These are phyloP conservation scores for Musca vetustissima DNA, from an alignment of 1,140 invertebrate species.

Conservation along the genomic window DNA sequence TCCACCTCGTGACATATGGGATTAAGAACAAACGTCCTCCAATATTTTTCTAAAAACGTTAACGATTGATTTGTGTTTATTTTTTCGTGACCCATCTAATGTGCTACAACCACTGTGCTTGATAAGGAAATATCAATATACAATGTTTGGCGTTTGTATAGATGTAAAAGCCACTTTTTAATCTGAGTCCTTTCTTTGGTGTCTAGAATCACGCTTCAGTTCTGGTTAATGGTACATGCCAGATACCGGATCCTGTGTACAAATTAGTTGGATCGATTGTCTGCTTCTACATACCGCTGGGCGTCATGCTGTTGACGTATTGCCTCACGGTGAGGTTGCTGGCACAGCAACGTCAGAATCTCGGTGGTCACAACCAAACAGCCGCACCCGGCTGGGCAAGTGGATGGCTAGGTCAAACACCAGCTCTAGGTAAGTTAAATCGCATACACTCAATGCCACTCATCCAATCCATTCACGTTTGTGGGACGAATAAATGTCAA, in stretches of 20 bases:
- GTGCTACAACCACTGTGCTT: too few species aligned
- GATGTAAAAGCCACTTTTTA: background rate
- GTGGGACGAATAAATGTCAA: too few species aligned
- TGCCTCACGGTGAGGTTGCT: conserved; percentile 84
- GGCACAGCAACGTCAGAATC: conserved; percentile 73
- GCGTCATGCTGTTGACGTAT: conserved; percentile 93
- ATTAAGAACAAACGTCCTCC: too few species aligned
- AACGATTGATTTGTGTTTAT: too few species aligned
- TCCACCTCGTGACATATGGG: too few species aligned
- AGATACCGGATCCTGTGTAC: conserved; percentile 85
- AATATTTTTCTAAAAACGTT: too few species aligned
- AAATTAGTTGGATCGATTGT: conserved; percentile 91
- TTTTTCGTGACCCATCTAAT: too few species aligned
- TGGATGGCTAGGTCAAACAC: conserved; percentile 63
- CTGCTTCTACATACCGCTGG: conserved; percentile 93
- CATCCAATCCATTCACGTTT: too few species aligned
- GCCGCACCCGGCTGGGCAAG: conserved; percentile 60
- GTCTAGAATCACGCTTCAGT: conserved; percentile 77
- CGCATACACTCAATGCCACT: background rate
- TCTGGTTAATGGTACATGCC: conserved; percentile 76
- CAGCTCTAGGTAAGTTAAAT: conserved; percentile 59
- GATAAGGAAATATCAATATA: background rate
- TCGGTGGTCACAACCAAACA: conserved; percentile 59
- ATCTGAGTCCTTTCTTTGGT: conserved; percentile 36
- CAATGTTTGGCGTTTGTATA: background rate